phyloP scores from a whole-genome alignment of 2,888 invertebrate genomes.

The Standfussiana lucernea region DNA sequence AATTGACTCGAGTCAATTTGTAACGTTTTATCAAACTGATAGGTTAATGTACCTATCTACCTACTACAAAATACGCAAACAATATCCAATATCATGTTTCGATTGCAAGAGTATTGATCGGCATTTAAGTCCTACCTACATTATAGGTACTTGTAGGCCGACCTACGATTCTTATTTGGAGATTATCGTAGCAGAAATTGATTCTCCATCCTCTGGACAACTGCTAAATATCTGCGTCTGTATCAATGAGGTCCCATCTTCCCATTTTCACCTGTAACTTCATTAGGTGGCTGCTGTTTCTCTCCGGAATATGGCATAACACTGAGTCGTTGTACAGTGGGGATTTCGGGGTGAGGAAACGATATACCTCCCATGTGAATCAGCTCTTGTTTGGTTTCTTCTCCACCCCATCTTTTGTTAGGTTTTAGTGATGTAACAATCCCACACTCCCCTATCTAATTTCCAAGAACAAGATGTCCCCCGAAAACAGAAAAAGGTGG shows the following conservation, averaged over 20 bases:
- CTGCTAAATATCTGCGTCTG: background rate
- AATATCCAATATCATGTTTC: background rate
- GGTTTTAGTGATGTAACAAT: background rate
- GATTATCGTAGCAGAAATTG: background rate
- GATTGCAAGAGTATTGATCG: background rate
- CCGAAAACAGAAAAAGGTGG: background rate
- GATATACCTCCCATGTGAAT: background rate
- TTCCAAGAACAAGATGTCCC: background rate
- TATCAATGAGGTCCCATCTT: background rate
- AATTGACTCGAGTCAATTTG: too few relatives aligned
- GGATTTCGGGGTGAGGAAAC: background rate
- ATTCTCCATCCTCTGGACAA: background rate
- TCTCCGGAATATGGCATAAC: background rate
- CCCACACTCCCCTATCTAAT: background rate
- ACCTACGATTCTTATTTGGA: background rate
- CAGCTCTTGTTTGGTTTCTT: background rate
- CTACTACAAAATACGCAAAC: background rate
- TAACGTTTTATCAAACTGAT: conserved; percentile 1
- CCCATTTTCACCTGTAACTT: background rate
- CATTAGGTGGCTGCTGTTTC: background rate
- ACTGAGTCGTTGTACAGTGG: background rate
- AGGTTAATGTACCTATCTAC: background rate
- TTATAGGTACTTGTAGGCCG: background rate
- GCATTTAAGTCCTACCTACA: background rate
- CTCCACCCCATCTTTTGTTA: background rate